These are phyloP conservation scores for Henricia sp. DNA, from an alignment of 53 echinoderm and acorn worm genomes.

Conservation along the genomic window DNA sequence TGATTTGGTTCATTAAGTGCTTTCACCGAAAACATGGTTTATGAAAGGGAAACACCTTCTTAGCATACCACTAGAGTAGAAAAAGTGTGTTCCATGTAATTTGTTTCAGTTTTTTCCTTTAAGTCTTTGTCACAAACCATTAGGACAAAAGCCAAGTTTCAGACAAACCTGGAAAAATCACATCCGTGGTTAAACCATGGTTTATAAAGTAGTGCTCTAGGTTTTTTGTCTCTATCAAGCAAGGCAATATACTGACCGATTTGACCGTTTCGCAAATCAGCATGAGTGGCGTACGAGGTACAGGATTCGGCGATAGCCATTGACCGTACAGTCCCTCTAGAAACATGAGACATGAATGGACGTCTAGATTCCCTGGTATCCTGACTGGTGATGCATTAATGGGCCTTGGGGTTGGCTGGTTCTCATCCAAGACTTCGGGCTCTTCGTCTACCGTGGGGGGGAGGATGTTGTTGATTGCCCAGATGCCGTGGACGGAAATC, in stretches of 20 bases:
- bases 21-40: no score
- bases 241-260: slow-evolving; percentile 91
- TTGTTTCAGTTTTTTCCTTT: no score
- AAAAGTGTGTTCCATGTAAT: no score
- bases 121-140: no score
- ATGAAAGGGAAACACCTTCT: no score
- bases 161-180: no score
- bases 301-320: slow-evolving; percentile 87
- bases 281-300: slow-evolving; percentile 91
- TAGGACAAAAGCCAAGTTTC: no score
- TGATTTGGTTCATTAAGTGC: no score
- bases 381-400: slow-evolving; percentile 49
- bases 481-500: slow-evolving; percentile 97
- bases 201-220: no score
- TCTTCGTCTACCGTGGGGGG: slow-evolving; percentile 77
- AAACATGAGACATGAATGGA: slow-evolving; percentile 96
- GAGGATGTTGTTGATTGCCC: slow-evolving; percentile 95
- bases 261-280: slow-evolving; percentile 98
- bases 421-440: slow-evolving; percentile 48
- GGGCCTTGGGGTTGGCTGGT: slow-evolving; percentile 43
- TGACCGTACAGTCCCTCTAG: slow-evolving; percentile 93
- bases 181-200: no score
- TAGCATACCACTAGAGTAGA: no score
- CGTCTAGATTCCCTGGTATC: slow-evolving; percentile 80
- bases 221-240: not conserved